These are phyloP conservation scores for Odocoileus virginianus DNA, from an alignment of 2,113 vertebrate genomes.

Conservation along the genomic window DNA sequence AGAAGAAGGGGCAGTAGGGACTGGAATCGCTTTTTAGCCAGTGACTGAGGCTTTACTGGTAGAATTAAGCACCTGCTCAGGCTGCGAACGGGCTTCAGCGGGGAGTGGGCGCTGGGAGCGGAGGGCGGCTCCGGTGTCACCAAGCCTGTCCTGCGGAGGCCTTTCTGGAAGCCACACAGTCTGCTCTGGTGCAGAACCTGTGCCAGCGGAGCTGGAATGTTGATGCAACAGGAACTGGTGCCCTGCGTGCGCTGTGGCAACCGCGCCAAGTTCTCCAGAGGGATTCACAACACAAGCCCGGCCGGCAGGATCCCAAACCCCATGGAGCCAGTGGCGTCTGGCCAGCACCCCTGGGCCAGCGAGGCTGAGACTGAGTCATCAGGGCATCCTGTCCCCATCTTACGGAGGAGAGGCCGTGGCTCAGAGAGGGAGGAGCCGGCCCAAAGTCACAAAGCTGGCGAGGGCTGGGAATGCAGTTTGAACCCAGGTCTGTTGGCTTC, in stretches of 20 bases:
- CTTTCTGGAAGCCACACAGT: background rate
- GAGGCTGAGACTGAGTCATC: background rate
- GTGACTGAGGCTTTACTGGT: background rate
- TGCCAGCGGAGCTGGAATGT: background rate
- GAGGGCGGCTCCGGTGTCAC: background rate
- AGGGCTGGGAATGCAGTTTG: background rate
- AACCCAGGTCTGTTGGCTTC: background rate
- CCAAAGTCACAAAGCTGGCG: background rate
- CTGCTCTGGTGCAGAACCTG: background rate
- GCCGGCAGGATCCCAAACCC: background rate
- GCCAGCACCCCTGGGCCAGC: background rate
- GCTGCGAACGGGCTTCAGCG: background rate
- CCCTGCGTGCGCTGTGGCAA: fast-evolving
- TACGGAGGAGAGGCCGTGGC: background rate
- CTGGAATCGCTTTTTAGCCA: background rate
- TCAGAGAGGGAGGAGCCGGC: background rate
- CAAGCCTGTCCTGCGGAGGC: background rate
- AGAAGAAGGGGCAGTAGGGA: background rate
- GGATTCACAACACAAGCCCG: no score
- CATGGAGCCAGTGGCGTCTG: fast-evolving
- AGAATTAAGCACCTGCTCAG: background rate
- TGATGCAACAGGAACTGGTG: background rate
- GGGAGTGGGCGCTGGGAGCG: fast-evolving
- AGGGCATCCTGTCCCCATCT: background rate
- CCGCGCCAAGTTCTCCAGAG: fast-evolving